Evolutionary conservation across 1,140 invertebrate species (phyloP).

Genomic region (Platorchestia sp.): DNA sequence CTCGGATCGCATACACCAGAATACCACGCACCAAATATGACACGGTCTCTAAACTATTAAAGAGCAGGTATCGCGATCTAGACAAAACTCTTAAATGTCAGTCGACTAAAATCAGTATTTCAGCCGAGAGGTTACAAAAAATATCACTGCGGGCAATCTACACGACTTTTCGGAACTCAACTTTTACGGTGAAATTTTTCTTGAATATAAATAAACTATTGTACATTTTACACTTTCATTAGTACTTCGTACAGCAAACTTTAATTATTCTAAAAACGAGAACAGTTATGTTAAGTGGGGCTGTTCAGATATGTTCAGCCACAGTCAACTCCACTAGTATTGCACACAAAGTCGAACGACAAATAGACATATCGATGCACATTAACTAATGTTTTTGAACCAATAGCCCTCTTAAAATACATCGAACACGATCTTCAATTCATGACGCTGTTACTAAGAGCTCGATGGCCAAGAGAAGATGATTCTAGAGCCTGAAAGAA

Average conservation of each 20-base stretch:
- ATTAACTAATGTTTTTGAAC: not conserved
- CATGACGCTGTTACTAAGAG: not conserved
- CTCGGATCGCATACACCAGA: not conserved
- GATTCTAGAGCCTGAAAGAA: not conserved
- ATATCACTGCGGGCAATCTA: not conserved
- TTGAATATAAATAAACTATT: not conserved
- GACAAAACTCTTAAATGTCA: no score
- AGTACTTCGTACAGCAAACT: not conserved
- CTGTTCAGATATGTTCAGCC: not conserved
- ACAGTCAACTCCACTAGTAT: not conserved
- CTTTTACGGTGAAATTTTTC: not conserved
- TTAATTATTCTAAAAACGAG: not conserved
- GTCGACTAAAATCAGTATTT: no score
- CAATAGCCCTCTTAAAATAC: not conserved
- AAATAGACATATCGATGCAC: not conserved
- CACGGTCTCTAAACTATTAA: not conserved
- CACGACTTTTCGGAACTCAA: not conserved
- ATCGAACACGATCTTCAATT: not conserved
- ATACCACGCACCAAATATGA: not conserved
- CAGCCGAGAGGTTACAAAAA: no score
- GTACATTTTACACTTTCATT: not conserved
- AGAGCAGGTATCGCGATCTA: not conserved
- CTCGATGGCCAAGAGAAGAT: not conserved
- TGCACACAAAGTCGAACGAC: not conserved
- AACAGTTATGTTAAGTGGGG: not conserved